A percentile compares a stretch with the other conserved stretches of the same genome.
These are phyloP conservation scores for Eptatretus burgeri DNA, from an alignment of 2,113 vertebrate species.

Conservation along the genomic window DNA sequence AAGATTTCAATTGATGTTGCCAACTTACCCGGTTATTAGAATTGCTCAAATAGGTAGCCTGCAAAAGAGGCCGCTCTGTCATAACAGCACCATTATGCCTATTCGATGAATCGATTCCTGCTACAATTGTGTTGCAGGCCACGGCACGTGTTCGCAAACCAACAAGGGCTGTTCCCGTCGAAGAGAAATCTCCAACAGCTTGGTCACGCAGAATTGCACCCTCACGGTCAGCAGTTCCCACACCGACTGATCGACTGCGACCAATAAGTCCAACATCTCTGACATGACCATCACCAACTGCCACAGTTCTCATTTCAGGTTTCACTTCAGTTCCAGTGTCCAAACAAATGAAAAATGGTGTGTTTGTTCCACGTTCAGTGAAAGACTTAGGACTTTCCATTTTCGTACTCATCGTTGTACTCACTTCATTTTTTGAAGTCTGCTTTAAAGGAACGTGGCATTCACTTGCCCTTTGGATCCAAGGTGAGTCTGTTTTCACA, in stretches of 20 bases:
- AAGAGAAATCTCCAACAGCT: neutral
- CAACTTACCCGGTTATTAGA: no score
- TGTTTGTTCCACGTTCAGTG: neutral
- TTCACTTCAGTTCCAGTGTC: no score
- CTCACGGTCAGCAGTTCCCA: neutral
- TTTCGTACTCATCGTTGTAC: no score
- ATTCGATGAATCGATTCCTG: no score
- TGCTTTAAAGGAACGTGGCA: neutral
- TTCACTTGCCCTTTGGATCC: no score
- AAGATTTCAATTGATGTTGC: no score
- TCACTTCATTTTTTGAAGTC: no score
- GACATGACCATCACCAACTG: neutral
- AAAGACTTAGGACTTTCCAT: neutral
- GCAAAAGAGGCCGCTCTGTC: no score
- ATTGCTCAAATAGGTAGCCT: no score
- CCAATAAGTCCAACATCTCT: neutral
- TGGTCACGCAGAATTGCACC: neutral
- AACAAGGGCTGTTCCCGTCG: constrained; percentile 45
- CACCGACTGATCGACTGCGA: neutral
- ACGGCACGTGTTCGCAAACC: constrained; percentile 67
- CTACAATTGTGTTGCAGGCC: constrained; percentile 19
- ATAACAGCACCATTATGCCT: no score
- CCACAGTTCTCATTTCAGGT: neutral
- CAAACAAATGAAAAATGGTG: neutral
- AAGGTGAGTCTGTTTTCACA: no score